These are phyloP conservation scores for Muntiacus reevesi DNA, from an alignment of 2,113 vertebrate genomes.

Conservation along the genomic window DNA sequence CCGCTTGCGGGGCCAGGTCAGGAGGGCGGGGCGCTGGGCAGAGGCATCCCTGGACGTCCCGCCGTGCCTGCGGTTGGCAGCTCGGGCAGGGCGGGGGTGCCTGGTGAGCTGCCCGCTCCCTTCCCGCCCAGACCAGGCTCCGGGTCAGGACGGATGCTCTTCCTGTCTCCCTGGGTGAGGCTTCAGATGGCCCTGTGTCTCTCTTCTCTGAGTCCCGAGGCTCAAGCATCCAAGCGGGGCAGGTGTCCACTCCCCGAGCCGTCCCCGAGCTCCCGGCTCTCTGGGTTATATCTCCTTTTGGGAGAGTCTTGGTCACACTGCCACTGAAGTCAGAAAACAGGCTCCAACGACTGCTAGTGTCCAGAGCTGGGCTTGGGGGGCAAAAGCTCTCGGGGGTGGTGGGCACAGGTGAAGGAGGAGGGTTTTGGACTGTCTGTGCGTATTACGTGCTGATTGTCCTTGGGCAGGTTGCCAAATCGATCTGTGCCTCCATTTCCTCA, in stretches of 20 bases:
- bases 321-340: not conserved
- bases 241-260: rapidly evolving
- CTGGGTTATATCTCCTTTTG: not conserved
- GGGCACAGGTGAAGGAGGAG: not conserved
- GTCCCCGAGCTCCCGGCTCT: not conserved
- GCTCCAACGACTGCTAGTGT: not conserved
- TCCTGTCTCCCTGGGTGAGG: not conserved
- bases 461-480: not conserved
- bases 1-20: not conserved
- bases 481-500: not conserved
- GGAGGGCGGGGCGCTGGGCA: not conserved
- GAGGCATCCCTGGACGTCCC: not conserved
- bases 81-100: rapidly evolving
- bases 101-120: not conserved
- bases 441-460: not conserved
- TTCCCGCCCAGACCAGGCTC: not conserved
- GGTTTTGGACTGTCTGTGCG: not conserved
- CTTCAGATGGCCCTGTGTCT: not conserved
- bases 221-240: not conserved
- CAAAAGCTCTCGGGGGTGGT: not conserved
- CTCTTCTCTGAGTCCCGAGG: not conserved
- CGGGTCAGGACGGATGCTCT: not conserved
- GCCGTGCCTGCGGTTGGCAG: not conserved
- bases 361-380: not conserved
- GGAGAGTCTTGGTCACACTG: not conserved